These are phyloP conservation scores for Gallinago media DNA, from an alignment of 2,113 vertebrate genomes.

Conservation along the genomic window DNA sequence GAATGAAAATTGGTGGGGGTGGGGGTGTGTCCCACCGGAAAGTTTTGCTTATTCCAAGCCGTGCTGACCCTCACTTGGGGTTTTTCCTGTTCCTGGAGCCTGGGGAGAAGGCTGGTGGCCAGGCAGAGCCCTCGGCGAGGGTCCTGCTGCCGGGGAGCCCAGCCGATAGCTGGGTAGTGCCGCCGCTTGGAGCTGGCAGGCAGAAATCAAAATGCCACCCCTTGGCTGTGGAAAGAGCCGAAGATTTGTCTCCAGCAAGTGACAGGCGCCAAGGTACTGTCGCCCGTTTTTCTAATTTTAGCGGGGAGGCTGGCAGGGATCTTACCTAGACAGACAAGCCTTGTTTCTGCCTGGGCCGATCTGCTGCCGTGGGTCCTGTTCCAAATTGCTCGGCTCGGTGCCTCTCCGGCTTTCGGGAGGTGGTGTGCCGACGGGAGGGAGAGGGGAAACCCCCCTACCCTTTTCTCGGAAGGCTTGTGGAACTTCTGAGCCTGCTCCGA, in stretches of 20 bases:
- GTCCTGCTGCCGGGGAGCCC: not conserved
- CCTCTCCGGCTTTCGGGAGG: conserved; percentile 50
- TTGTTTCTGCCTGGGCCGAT: conserved; percentile 71
- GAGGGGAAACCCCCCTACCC: conserved; percentile 59
- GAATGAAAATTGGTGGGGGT: not conserved
- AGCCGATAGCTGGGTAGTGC: conserved; percentile 3
- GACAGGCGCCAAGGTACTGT: conserved; percentile 80
- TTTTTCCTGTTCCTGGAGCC: not conserved
- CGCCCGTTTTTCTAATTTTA: conserved; percentile 82
- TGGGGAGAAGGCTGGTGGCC: not conserved
- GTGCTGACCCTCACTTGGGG: fast-evolving
- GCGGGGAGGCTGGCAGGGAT: conserved; percentile 76
- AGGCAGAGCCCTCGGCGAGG: not conserved
- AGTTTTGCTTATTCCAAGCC: fast-evolving
- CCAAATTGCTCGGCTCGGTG: conserved; percentile 71
- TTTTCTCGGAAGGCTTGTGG: conserved; percentile 13
- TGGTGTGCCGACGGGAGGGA: conserved; percentile 22
- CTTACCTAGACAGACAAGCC: conserved; percentile 81
- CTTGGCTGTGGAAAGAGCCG: conserved; percentile 72
- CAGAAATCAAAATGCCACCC: conserved; percentile 75
- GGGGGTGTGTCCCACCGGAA: not conserved
- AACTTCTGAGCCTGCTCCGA: not conserved
- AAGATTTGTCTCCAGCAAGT: conserved; percentile 79
- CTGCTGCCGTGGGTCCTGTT: conserved; percentile 66
- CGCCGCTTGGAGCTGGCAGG: conserved; percentile 64